Conservation (phyloP, 1,140 invertebrate species). For the Grapholita molesta region DNA sequence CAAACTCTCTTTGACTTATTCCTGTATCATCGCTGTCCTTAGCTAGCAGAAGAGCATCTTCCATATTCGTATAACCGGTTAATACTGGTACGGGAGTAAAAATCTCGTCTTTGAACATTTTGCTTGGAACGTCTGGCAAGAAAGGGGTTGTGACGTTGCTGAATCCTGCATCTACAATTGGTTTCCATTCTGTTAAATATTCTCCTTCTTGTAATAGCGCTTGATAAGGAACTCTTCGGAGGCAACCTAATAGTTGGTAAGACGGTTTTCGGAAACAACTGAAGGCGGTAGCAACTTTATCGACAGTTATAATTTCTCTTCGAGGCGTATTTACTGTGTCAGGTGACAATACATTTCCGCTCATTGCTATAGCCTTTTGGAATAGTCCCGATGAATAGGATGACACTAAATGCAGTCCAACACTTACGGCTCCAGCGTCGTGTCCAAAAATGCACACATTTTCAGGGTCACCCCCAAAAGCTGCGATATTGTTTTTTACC, state of each 20-base stretch:
- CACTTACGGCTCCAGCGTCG: constrained; percentile 86
- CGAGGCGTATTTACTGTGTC: constrained; percentile 77
- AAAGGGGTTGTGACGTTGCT: constrained; percentile 83
- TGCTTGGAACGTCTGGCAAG: constrained; percentile 81
- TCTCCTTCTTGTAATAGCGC: constrained; percentile 80
- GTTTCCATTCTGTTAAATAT: constrained; percentile 85
- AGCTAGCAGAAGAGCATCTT: constrained; percentile 82
- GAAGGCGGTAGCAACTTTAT: constrained; percentile 81
- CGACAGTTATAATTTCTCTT: constrained; percentile 76
- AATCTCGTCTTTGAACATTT: constrained; percentile 79
- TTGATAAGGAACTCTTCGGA: constrained; percentile 80
- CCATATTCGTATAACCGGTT: constrained; percentile 87
- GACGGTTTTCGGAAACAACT: constrained; percentile 83
- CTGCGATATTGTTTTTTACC: constrained; percentile 91
- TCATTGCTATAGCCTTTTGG: constrained; percentile 80
- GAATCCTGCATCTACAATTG: constrained; percentile 84
- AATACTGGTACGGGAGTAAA: constrained; percentile 84
- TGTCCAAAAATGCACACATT: constrained; percentile 95
- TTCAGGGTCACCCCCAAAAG: constrained; percentile 90
- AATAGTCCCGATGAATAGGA: constrained; percentile 68
- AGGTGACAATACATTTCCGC: constrained; percentile 83
- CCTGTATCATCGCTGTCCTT: constrained; percentile 78
- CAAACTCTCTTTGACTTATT: constrained; percentile 78
- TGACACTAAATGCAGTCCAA: constrained; percentile 79
- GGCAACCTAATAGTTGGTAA: constrained; percentile 81